A percentile compares a stretch with the other conserved stretches of the same genome.
These are phyloP conservation scores for Ormyrus rosae DNA, from an alignment of 2,888 invertebrate species.

Conservation along the genomic window DNA sequence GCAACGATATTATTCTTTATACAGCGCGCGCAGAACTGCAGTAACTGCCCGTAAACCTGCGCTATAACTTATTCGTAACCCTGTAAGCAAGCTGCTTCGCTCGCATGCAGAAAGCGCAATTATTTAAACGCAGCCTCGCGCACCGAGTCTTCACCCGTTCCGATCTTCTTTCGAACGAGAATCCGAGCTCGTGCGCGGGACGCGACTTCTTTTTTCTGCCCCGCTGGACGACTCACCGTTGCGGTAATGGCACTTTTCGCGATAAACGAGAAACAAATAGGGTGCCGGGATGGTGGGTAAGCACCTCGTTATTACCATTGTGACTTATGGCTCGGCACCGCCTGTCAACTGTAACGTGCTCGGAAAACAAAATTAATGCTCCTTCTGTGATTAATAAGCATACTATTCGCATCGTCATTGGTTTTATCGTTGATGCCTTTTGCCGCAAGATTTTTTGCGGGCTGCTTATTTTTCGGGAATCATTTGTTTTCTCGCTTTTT, in stretches of 20 bases:
- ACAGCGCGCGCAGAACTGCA: too few relatives aligned
- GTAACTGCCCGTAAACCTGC: background rate
- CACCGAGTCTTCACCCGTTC: background rate
- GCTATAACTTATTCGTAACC: background rate
- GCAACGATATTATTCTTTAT: too few relatives aligned
- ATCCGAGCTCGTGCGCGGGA: too few relatives aligned
- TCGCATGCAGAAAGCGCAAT: background rate
- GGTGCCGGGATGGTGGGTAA: background rate
- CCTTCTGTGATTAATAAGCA: too few relatives aligned
- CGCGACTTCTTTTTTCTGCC: background rate
- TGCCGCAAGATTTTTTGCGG: too few relatives aligned
- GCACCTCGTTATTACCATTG: conserved; percentile 1
- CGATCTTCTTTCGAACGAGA: background rate
- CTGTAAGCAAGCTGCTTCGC: background rate
- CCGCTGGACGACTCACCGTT: too few relatives aligned
- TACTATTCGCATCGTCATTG: too few relatives aligned
- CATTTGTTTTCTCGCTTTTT: too few relatives aligned
- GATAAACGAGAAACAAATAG: background rate
- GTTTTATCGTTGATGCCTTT: too few relatives aligned
- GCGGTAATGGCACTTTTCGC: background rate
- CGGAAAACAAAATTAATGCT: conserved; percentile 11
- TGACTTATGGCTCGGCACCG: conserved; percentile 15
- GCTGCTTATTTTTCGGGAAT: too few relatives aligned
- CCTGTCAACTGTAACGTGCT: conserved; percentile 9
- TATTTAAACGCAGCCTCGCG: background rate